Evolutionary conservation across 2,888 invertebrate genomes (phyloP).

Genomic region (Philonicus albiceps): DNA sequence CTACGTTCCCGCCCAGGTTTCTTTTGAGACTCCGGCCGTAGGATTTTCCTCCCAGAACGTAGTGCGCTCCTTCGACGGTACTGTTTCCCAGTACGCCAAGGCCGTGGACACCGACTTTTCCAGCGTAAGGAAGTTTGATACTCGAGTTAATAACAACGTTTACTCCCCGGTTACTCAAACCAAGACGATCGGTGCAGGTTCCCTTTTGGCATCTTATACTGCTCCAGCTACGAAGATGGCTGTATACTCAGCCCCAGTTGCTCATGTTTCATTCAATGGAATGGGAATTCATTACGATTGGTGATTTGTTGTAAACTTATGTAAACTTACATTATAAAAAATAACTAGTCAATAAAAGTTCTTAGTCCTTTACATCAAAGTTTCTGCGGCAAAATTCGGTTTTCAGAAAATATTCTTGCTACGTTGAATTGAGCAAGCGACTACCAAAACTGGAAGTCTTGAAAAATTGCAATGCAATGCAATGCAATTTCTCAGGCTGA

Average conservation of each 20-base stretch:
- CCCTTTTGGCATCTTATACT: not conserved
- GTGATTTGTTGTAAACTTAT: not conserved
- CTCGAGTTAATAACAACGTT: constrained; percentile 65
- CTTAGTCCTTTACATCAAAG: no score
- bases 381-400: no score
- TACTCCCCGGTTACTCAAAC: constrained; percentile 1
- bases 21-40: constrained; percentile 55
- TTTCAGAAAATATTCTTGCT: no score
- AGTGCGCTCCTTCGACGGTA: constrained; percentile 67
- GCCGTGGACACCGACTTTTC: constrained; percentile 70
- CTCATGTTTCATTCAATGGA: not conserved
- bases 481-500: no score
- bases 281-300: not conserved
- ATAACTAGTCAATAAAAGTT: not conserved
- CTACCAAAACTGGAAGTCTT: no score
- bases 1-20: not conserved
- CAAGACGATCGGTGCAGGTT: not conserved
- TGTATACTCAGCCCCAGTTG: not conserved
- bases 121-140: constrained; percentile 69
- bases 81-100: constrained; percentile 69
- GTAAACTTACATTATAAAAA: not conserved
- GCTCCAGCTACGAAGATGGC: not conserved
- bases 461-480: no score
- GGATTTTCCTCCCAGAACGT: constrained; percentile 68
- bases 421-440: no score